Evolutionary conservation across 2,113 vertebrate species (phyloP).

Genomic region (Amazona vittata): DNA sequence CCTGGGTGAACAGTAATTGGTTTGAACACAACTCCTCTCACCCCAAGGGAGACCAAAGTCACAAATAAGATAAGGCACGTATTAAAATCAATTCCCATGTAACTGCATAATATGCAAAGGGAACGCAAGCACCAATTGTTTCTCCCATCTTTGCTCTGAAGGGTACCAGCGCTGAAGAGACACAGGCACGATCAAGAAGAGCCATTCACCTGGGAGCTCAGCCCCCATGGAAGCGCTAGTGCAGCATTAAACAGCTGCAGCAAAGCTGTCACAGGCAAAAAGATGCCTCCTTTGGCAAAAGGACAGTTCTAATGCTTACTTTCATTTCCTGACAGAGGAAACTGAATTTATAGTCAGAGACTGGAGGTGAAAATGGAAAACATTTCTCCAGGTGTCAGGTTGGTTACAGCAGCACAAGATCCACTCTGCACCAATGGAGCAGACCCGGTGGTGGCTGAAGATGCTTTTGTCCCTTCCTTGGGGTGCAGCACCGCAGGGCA

Average conservation of each 20-base stretch:
- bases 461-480: background rate
- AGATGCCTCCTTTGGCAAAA: background rate
- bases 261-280: rapidly evolving
- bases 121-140: background rate
- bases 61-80: background rate
- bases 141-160: background rate
- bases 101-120: background rate
- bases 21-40: background rate
- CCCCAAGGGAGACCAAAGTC: background rate
- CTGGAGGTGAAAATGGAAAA: background rate
- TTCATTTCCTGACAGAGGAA: background rate
- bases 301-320: background rate
- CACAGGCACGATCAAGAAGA: rapidly evolving
- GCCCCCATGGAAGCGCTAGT: rapidly evolving
- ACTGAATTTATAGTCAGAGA: background rate
- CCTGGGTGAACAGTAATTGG: constrained; percentile 12
- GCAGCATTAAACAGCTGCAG: background rate
- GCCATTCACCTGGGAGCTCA: background rate
- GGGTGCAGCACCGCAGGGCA: rapidly evolving
- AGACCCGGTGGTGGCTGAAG: background rate
- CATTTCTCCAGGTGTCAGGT: rapidly evolving
- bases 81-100: background rate
- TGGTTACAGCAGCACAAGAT: background rate
- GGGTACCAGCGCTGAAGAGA: background rate
- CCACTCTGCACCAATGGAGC: background rate